Evolutionary conservation across 2,797 vertebrate genomes (phyloP), one percentile per base, ranked within the genome.

Genomic region (Gouania willdenowi): DNA sequence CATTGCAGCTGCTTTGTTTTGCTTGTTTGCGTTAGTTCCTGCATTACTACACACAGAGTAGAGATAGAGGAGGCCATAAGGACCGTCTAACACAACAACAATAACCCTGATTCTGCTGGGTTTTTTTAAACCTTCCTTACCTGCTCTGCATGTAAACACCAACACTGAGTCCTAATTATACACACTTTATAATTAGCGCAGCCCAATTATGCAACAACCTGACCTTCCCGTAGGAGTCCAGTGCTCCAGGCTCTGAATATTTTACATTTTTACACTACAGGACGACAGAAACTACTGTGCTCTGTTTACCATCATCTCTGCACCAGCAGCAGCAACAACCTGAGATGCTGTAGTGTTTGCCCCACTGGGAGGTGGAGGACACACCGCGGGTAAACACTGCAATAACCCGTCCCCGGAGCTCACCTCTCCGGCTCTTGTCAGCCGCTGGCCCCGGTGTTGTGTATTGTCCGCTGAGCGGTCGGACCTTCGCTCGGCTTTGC

Each of bases 281-380:
- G 75, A 74, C 61, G 56, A 6, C 26, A 48, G 6, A 65, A 77
- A 81, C 57, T 79, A 67, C 58, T 39, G 61, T 62, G 45, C n/a
- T n/a, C 47, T 28, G 26, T 36, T 48, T 33, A 52, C 35, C 44
- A 22, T 41, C 12, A 39, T 44, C 47, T 35, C 41, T 49, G 63
- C 37, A n/a, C n/a, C n/a, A n/a, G n/a, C n/a, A n/a, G 53, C 77
- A 78, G 65, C 70, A 67, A 78, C 75, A 83, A 85, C 76, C 84
- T 74, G 81, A 85, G 85, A 86, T 86, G 85, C 75, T 81, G 71
- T 45, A n/a, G 32, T 52, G 15, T 32, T 57, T 49, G n/a, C n/a
- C n/a, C n/a, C n/a, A n/a, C n/a, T n/a, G 51, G 53, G 15, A 19
- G 46, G 30, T 33, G 41, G 42, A 74, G 37, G 37, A 62, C 16